A percentile compares a stretch with the other conserved stretches of the same genome.
phyloP scores from a whole-genome alignment of 2,888 invertebrate species.

The Drosophila recens region DNA sequence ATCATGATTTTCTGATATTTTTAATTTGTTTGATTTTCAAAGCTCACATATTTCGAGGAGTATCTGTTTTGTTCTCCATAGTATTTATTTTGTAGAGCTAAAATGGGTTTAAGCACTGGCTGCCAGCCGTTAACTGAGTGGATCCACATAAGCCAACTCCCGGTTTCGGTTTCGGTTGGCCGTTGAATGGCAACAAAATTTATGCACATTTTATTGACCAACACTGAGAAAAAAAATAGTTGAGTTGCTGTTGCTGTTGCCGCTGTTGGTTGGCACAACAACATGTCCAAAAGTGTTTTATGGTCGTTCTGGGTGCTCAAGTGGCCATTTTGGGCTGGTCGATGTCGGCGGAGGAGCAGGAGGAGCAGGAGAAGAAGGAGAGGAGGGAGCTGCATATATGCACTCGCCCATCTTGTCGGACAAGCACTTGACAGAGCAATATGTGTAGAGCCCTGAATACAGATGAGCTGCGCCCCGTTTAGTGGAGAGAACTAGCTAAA shows the following conservation, averaged over 20 bases:
- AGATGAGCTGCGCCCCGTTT: constrained; percentile 65
- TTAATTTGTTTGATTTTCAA: not conserved
- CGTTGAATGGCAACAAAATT: constrained; percentile 64
- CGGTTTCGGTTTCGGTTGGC: constrained; percentile 45
- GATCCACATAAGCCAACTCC: constrained; percentile 29
- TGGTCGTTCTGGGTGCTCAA: constrained; percentile 76
- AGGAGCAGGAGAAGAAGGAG: constrained; percentile 9
- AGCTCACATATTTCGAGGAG: not conserved
- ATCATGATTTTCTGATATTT: not conserved
- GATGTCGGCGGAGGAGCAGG: constrained; percentile 2
- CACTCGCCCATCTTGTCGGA: constrained; percentile 68
- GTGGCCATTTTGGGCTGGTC: constrained; percentile 71
- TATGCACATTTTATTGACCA: constrained; percentile 81
- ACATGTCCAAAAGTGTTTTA: constrained; percentile 80
- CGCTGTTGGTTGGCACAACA: constrained; percentile 73
- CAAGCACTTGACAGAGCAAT: constrained; percentile 68
- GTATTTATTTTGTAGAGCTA: constrained; percentile 9
- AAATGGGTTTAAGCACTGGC: constrained; percentile 26
- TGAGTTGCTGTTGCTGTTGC: constrained; percentile 38
- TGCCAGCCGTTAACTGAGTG: constrained; percentile 59
- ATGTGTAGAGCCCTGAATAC: constrained; percentile 65
- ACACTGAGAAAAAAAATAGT: constrained; percentile 59
- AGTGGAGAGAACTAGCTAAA: constrained; percentile 50
- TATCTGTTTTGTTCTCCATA: constrained; percentile 31
- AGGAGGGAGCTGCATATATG: constrained; percentile 35